Evolutionary conservation across 2,888 invertebrate genomes (phyloP).

Genomic region (Apodemia duryi): DNA sequence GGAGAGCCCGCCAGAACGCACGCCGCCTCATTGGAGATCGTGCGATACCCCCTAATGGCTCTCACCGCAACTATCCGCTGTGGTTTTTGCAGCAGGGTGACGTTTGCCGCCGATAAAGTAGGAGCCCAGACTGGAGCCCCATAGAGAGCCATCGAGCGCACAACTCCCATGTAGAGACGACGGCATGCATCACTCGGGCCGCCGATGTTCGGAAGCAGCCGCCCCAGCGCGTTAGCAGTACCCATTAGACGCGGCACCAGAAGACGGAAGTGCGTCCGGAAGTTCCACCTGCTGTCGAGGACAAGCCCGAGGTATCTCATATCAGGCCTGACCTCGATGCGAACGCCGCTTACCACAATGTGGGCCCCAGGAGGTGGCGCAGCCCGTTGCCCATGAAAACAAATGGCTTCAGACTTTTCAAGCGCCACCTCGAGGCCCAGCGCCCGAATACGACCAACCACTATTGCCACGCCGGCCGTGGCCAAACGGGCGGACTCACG

Average conservation of each 20-base stretch:
- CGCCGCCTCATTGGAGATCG: neutral
- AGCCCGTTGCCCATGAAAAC: neutral
- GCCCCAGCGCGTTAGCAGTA: neutral
- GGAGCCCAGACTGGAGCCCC: neutral
- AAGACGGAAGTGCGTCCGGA: neutral
- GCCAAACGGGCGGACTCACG: neutral
- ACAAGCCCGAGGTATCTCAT: neutral
- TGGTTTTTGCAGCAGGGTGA: neutral
- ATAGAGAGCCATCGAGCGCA: neutral
- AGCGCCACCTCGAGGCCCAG: neutral
- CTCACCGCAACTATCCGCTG: neutral
- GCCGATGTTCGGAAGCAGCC: neutral
- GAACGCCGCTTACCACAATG: neutral
- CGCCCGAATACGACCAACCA: neutral
- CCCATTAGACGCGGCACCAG: neutral
- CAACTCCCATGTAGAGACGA: neutral
- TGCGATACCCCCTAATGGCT: neutral
- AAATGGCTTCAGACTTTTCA: neutral
- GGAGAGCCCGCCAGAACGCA: neutral
- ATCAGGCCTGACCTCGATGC: neutral
- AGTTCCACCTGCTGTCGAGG: no score
- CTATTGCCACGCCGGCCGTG: neutral
- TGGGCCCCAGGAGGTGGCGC: neutral
- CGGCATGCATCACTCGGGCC: neutral
- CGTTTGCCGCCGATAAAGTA: neutral